Base-by-base conservation (phyloP, 2,888 invertebrate genomes). In the Morinoia aosen region DNA sequence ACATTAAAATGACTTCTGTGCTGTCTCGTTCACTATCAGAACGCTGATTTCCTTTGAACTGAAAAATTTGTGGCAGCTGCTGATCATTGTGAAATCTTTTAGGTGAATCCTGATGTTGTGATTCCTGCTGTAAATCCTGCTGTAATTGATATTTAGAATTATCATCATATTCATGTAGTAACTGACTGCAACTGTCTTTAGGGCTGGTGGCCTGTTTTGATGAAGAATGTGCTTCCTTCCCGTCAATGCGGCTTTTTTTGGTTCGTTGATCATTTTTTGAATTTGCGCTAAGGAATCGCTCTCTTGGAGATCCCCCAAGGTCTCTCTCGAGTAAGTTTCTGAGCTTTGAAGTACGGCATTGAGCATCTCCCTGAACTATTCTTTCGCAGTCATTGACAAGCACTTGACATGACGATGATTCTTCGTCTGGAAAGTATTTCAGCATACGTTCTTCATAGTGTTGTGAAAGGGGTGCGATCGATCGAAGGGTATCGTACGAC, bases 171-270 rank as follows among this genome's bases (percentile, higher is more conserved):
- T 76, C 76, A 25, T 76, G 19, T 33, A 33, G 10, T 33, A 76
- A 33, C 76, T 33, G 76, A 76, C 33, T 33, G 25, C 33, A 19
- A 16, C 76, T 33, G 25, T 33, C 33, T 76, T 76, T 3, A 76
- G 33, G 25, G 33, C 33, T 33, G 2, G 76, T 33, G 25, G 33
- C 19, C 76, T 76, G 76, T 76, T 76, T 76, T 25, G 76, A 76
- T 76, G 33, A 76, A 33, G 33, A 76, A 19, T 19, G 76, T 33
- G 25, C 76, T 76, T 93, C 93, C 14, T 61, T 94, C 56, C 56
- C 95, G 95, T 88, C 95, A 94, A n/a, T 96, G 76, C 39, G 94
- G 95, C n/a, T 95, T 57, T 39, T 88, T 57, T 61, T 96, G 91
- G 25, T 95, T 56, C 90, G 95, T 88, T 56, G 95, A 93, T 58